Percentiles rank a stretch among this genome's conserved stretches.
Conservation (phyloP, 2,113 vertebrate genomes). For the Calypte anna region DNA sequence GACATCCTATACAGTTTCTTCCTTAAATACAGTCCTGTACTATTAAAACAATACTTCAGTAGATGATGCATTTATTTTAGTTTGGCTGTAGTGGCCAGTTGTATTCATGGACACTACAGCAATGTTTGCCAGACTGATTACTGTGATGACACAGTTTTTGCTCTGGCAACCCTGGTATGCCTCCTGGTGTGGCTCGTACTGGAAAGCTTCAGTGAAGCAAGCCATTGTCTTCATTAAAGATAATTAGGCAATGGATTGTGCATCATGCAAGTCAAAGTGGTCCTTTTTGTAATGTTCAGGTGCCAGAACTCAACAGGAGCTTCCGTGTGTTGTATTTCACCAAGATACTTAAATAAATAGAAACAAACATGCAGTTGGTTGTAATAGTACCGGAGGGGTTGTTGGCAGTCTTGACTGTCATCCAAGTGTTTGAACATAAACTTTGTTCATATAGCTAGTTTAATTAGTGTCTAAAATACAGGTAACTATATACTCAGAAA, state of each 20-base stretch:
- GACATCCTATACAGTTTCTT: not conserved
- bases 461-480: not conserved
- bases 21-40: not conserved
- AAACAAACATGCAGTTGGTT: not conserved
- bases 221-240: not conserved
- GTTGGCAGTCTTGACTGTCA: not conserved
- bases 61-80: not conserved
- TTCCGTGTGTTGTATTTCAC: not conserved
- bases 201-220: not conserved
- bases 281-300: not conserved
- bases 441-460: not conserved
- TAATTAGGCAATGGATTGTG: not conserved
- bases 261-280: not conserved
- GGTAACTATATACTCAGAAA: not conserved
- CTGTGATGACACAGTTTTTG: rapidly evolving
- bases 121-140: not conserved
- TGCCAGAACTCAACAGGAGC: not conserved
- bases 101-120: not conserved
- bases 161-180: not conserved
- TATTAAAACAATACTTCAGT: not conserved
- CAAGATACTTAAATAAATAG: not conserved
- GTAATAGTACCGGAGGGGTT: not conserved
- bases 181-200: not conserved
- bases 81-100: not conserved
- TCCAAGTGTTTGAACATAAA: not conserved